Percentiles rank a stretch among this genome's conserved stretches.
Evolutionary conservation across 2,797 vertebrate genomes (phyloP).

Genomic region (Macropus fuliginosus): DNA sequence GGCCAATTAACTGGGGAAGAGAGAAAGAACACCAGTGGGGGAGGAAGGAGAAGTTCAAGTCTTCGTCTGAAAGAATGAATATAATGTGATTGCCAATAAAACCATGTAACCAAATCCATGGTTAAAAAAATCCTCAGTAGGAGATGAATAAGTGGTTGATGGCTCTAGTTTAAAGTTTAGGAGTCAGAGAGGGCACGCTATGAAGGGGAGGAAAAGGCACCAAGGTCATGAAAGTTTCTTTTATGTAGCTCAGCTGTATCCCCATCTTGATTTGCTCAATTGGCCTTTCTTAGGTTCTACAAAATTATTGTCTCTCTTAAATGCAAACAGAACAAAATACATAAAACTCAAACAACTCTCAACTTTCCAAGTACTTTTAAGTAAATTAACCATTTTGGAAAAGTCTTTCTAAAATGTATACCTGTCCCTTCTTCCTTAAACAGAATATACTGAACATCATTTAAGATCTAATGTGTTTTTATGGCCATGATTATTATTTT

Average conservation of each 20-base stretch:
- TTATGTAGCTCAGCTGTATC: not conserved
- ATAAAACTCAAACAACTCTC: not conserved
- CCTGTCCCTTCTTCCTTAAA: not conserved
- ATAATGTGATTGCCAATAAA: not conserved
- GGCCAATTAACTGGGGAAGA: not conserved
- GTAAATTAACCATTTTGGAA: not conserved
- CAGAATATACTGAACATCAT: not conserved
- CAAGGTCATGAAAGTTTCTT: not conserved
- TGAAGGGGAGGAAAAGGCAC: not conserved
- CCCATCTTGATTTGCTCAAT: not conserved
- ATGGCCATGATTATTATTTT: not conserved
- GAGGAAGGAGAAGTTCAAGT: not conserved
- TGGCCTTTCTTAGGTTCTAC: not conserved
- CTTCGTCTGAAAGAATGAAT: not conserved
- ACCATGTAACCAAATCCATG: not conserved
- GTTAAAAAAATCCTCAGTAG: not conserved
- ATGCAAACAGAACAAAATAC: not conserved
- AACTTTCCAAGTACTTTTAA: not conserved
- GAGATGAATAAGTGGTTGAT: not conserved
- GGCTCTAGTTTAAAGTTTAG: not conserved
- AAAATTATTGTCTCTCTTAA: not conserved
- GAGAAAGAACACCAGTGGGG: not conserved
- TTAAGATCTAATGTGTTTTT: not conserved
- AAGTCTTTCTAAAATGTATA: not conserved
- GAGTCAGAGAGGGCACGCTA: not conserved